Conservation (phyloP, 2,888 invertebrate genomes). For the Drosophila monieri region DNA sequence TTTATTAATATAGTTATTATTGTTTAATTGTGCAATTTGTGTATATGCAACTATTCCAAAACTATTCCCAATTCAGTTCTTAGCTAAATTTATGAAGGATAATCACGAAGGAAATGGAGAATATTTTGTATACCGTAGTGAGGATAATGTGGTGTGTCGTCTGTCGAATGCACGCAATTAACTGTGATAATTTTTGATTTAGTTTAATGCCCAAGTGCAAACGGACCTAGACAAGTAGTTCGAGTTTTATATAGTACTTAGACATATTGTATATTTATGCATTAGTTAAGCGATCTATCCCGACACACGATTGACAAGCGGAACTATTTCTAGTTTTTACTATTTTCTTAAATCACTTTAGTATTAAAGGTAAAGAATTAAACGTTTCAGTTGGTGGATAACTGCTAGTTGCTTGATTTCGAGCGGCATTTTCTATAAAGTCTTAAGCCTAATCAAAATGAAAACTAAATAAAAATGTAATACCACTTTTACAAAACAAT, state of each 20-base stretch:
- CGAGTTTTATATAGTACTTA: constrained; percentile 49
- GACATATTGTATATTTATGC: constrained; percentile 50
- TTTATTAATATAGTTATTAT: constrained; percentile 47
- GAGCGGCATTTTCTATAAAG: constrained; percentile 28
- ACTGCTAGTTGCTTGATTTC: constrained; percentile 17
- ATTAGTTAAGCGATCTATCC: constrained; percentile 45
- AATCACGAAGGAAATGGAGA: constrained; percentile 29
- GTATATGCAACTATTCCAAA: constrained; percentile 72
- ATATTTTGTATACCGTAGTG: constrained; percentile 48
- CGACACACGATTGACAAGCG: constrained; percentile 16
- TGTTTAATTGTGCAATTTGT: constrained; percentile 63
- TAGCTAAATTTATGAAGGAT: constrained; percentile 45
- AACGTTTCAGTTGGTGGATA: constrained; percentile 29
- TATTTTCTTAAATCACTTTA: constrained; percentile 48
- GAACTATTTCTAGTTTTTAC: constrained; percentile 14
- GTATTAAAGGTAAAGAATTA: constrained; percentile 33
- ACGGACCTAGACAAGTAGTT: constrained; percentile 56
- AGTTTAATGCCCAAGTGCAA: constrained; percentile 64
- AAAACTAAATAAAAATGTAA: constrained; percentile 34
- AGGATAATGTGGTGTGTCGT: constrained; percentile 47
- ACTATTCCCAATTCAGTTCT: constrained; percentile 59
- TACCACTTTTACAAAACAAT: constrained; percentile 32
- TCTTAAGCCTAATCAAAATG: constrained; percentile 20
- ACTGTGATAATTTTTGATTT: constrained; percentile 76
- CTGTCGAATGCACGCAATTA: constrained; percentile 75